phyloP scores from a whole-genome alignment of 2,113 vertebrate genomes.

The Physeter macrocephalus region DNA sequence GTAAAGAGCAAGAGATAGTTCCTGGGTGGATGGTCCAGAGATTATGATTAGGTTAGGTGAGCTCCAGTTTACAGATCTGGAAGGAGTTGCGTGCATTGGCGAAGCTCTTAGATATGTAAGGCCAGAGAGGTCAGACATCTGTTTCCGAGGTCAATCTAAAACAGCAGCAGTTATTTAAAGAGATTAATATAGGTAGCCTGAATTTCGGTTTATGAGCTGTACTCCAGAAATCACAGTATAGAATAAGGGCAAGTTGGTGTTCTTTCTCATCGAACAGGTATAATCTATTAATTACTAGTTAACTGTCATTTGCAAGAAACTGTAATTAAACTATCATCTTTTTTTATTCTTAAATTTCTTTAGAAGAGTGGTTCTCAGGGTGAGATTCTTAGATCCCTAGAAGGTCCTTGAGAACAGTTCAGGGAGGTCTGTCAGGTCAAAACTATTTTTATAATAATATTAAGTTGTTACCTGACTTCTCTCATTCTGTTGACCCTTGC shows the following conservation, averaged over 20 bases:
- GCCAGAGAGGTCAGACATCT: background rate
- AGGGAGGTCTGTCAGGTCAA: background rate
- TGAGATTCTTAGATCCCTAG: background rate
- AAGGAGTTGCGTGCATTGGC: background rate
- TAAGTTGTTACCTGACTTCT: background rate
- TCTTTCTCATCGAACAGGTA: background rate
- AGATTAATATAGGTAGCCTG: background rate
- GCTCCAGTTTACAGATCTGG: background rate
- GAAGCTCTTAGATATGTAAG: background rate
- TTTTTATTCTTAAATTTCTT: background rate
- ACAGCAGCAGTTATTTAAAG: background rate
- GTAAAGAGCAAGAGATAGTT: background rate
- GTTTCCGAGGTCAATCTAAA: background rate
- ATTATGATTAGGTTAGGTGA: background rate
- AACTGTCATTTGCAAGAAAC: background rate
- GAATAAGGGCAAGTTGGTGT: background rate
- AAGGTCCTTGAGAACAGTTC: background rate
- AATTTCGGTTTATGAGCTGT: background rate
- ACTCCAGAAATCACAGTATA: background rate
- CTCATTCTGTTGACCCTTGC: background rate
- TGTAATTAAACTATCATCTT: background rate
- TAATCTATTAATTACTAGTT: background rate
- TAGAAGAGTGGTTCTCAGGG: background rate
- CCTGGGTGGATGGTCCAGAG: background rate
- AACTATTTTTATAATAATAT: background rate